Evolutionary conservation across 2,888 invertebrate genomes (phyloP).

Genomic region (Temnothorax unifasciatus): DNA sequence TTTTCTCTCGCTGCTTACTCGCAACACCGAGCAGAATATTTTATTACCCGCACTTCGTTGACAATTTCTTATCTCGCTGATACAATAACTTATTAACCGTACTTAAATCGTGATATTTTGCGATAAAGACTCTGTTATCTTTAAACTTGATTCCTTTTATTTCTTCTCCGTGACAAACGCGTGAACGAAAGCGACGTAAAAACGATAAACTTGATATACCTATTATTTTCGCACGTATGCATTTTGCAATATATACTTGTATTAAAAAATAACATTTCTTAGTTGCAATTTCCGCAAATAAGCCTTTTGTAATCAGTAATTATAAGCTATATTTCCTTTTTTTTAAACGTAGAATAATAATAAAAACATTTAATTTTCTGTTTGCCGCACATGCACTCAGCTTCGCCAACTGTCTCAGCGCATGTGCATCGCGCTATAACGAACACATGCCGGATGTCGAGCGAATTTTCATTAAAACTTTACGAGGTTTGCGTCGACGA

Average conservation of each 20-base stretch:
- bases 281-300: neutral
- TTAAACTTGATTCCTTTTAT: neutral
- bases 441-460: slow-evolving; percentile 66
- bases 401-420: slow-evolving; percentile 59
- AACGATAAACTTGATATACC: neutral
- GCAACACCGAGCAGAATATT: neutral
- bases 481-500: slow-evolving; percentile 63
- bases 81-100: neutral
- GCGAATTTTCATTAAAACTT: slow-evolving; percentile 76
- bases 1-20: neutral
- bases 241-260: neutral
- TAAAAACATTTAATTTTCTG: slow-evolving; percentile 28
- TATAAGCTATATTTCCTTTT: neutral
- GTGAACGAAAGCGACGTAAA: neutral
- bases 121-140: neutral
- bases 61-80: neutral
- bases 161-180: neutral
- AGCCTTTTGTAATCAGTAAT: neutral
- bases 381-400: slow-evolving; percentile 35
- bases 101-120: slow-evolving; percentile 35
- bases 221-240: neutral
- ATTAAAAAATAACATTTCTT: neutral
- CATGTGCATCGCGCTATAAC: slow-evolving; percentile 65
- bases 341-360: neutral
- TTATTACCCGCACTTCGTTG: neutral